Base-by-base conservation (phyloP, 2,888 invertebrate genomes). In the Alentia gelatinosa region DNA sequence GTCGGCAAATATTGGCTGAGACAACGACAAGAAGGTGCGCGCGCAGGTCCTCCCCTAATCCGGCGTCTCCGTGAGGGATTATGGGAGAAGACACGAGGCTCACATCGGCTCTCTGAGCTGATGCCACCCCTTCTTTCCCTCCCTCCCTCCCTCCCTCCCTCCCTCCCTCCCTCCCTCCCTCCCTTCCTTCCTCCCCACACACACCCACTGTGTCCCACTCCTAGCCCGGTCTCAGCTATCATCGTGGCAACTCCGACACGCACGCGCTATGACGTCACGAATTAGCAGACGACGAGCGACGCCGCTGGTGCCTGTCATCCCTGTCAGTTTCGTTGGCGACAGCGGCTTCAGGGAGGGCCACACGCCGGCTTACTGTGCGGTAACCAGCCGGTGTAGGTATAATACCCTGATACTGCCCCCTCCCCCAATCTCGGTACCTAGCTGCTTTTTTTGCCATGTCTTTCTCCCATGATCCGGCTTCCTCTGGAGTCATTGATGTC, bases 1-100 rank as follows among this genome's bases (percentile, higher is more conserved):
- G 47, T 86, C 42, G 26, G 50, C 86, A 86, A 86, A 86, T 86
- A 86, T 86, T 86, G 86, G 86, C 42, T 35, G 50, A 86, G 86
- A 86, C 86, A 86, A 40, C 33, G 86, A 30, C 86, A 47, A 50
- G 47, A 15, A 23, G 86, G 86, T 30, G 86, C 0, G 35, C 79
- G n/a, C 7, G 35, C 74, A 26, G 74, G 47, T n/a, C 56, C n/a
- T 74, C 26, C 74, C 74, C 26, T 74, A 33, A 74, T 74, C 30
- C 74, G 30, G 74, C 74, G 74, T 15, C 74, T 74, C 63, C 74
- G 30, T 26, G 74, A 15, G 74, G 15, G 47, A 19, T 9, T 47
- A 47, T 47, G 47, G 47, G 47, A 12, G 19, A 47, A 47, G 19
- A 47, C 9, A 19, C 47, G 47, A 19, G 47, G 47, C 47, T n/a